A percentile compares a stretch with the other conserved stretches of the same genome.
Evolutionary conservation across 1,140 invertebrate genomes (phyloP).

Genomic region (Amphibalanus amphitrite): DNA sequence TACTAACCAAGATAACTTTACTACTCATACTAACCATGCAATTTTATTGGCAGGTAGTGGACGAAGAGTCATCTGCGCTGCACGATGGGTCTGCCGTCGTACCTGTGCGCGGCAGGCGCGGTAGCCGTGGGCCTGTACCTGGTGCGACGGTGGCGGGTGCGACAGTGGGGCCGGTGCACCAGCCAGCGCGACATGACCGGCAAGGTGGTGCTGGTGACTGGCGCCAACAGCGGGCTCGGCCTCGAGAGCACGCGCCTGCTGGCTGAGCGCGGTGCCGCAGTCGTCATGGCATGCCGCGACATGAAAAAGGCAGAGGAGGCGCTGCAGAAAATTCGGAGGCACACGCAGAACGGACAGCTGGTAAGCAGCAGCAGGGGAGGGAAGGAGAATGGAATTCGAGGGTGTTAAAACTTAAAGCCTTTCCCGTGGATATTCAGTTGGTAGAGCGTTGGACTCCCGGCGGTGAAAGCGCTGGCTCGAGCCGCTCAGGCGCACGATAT

Average conservation of each 20-base stretch:
- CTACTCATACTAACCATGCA: no score
- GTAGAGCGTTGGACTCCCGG: no score
- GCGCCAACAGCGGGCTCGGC: conserved; percentile 72
- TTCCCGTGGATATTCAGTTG: no score
- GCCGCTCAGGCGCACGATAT: no score
- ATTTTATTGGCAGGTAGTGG: no score
- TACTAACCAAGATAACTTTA: no score
- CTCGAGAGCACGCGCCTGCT: conserved; percentile 56
- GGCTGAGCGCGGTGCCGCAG: conserved; percentile 49
- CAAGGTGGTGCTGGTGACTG: conserved; percentile 58
- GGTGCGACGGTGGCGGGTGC: conserved; percentile 13
- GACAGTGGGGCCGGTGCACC: conserved; percentile 16
- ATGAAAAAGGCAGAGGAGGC: conserved; percentile 37
- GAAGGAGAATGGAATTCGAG: no score
- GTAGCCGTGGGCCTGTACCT: conserved; percentile 14
- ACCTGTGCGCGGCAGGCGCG: conserved; percentile 11
- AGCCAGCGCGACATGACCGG: conserved; percentile 20
- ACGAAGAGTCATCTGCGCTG: no score
- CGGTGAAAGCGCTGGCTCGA: no score
- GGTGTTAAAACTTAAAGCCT: no score
- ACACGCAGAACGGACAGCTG: conserved; percentile 23
- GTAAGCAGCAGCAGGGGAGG: no score
- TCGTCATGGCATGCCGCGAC: conserved; percentile 65
- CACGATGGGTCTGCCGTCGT: neutral
- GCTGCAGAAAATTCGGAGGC: conserved; percentile 22